Conservation (phyloP, 92 coral and sea anemone genomes). For the Epizoanthus stellaris region DNA sequence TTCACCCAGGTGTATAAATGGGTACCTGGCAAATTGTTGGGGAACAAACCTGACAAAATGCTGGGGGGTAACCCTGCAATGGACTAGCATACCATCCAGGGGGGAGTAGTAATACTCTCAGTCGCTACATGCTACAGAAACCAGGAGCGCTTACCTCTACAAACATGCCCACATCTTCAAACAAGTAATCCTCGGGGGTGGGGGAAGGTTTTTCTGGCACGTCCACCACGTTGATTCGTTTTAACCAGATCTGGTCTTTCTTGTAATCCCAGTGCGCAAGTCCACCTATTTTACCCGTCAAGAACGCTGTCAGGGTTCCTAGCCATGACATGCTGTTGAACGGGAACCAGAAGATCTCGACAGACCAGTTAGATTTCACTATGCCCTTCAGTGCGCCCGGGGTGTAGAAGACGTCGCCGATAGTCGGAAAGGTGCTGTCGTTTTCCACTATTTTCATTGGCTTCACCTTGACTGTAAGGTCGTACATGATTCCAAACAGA, state of each 20-base stretch:
- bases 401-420: conserved; percentile 62
- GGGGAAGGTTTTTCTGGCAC: conserved; percentile 59
- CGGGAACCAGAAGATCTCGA: conserved; percentile 77
- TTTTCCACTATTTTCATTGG: conserved; percentile 70
- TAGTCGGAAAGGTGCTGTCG: conserved; percentile 49
- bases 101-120: too few species aligned
- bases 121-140: not conserved
- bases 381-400: conserved; percentile 35
- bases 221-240: conserved; percentile 49
- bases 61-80: too few species aligned
- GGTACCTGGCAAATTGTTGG: too few species aligned
- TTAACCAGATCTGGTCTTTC: conserved; percentile 65
- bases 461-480: conserved; percentile 62
- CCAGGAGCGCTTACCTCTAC: conserved; percentile 17
- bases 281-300: not conserved
- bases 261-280: conserved; percentile 43
- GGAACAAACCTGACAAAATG: too few species aligned
- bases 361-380: conserved; percentile 59
- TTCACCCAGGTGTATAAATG: too few species aligned
- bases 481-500: conserved; percentile 69
- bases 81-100: too few species aligned
- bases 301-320: conserved; percentile 17
- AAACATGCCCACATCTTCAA: conserved; percentile 41
- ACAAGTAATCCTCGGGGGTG: conserved; percentile 45
- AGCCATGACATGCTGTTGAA: conserved; percentile 66